Evolutionary conservation across 2,888 invertebrate genomes (phyloP), one percentile per base, ranked within the genome.

Genomic region (Philereme transversata): DNA sequence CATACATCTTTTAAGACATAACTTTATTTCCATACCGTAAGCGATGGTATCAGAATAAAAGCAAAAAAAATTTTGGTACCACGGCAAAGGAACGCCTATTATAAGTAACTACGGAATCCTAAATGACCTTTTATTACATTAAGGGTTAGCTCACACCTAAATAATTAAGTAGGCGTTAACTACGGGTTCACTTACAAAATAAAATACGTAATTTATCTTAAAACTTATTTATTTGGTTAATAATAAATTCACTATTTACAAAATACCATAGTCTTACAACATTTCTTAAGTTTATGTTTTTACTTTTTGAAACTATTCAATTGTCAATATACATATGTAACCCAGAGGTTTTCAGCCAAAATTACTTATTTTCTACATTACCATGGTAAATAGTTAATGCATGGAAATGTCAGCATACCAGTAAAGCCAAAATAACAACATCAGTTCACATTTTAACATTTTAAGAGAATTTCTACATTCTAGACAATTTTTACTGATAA

Each of bases 221-320:
- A n/a, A n/a, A 77, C 77, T 82, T 81, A 83, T 84, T 85, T 85
- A 88, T 89, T 89, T 88, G 86, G 87, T 88, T 86, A 86, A 78
- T 81, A 79, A 78, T 77, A 77, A 83, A 84, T 83, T 80, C 78
- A 81, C 82, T 90, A 89, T 88, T 88, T 90, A 90, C 88, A 89
- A 84, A 82, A 82, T 83, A 83, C 82, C 69, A 65, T 57, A 80
- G 79, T 78, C 79, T 82, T 83, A 72, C 74, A 78, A 76, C 82
- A 47, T 46, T 22, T 53, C 46, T 57, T 53, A 62, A 8, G 36
- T 44, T 11, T 58, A 55, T 41, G 43, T 48, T 57, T 52, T 65
- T 57, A 34, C 56, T 47, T 56, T 40, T 56, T 40, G 48, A 51
- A 55, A 63, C 54, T 55, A 58, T 44, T 45, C 33, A 59, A 47